These are phyloP conservation scores for Cydia amplana DNA, from an alignment of 1,140 invertebrate species.

Conservation along the genomic window DNA sequence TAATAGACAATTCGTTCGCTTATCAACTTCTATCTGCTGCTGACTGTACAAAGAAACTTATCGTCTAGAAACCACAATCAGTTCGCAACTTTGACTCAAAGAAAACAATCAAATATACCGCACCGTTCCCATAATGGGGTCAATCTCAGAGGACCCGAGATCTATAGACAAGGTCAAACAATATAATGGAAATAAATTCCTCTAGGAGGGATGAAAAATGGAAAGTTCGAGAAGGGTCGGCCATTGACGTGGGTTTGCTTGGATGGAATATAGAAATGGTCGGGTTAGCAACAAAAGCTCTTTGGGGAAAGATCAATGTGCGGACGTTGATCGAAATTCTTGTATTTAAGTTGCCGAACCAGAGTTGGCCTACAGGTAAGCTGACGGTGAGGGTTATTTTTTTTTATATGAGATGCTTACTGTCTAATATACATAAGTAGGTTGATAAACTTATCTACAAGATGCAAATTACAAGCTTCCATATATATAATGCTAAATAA, in stretches of 20 bases:
- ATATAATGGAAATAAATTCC: slow-evolving; percentile 32
- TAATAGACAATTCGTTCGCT: background rate
- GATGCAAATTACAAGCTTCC: too few species aligned
- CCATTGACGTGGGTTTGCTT: slow-evolving; percentile 12
- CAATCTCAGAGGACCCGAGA: slow-evolving; percentile 15
- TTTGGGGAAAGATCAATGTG: slow-evolving; percentile 14
- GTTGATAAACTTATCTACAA: too few species aligned
- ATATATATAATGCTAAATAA: too few species aligned
- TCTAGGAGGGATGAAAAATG: slow-evolving; percentile 28
- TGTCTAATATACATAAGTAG: too few species aligned
- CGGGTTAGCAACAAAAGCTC: slow-evolving; percentile 25
- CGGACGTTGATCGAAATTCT: background rate
- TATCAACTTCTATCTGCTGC: background rate
- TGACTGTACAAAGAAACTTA: background rate
- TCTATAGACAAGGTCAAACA: slow-evolving; percentile 31
- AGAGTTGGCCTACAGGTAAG: background rate
- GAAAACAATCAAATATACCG: slow-evolving; percentile 25
- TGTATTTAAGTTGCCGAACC: background rate
- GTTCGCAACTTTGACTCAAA: background rate
- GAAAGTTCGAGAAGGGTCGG: slow-evolving; percentile 24
- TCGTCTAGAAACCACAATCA: background rate
- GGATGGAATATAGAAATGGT: slow-evolving; percentile 17
- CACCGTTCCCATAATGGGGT: slow-evolving; percentile 2
- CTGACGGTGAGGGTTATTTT: too few species aligned
- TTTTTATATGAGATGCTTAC: too few species aligned